A percentile compares a stretch with the other conserved stretches of the same genome.
Conservation (phyloP, 2,113 vertebrate species). For the Holacanthus passer region DNA sequence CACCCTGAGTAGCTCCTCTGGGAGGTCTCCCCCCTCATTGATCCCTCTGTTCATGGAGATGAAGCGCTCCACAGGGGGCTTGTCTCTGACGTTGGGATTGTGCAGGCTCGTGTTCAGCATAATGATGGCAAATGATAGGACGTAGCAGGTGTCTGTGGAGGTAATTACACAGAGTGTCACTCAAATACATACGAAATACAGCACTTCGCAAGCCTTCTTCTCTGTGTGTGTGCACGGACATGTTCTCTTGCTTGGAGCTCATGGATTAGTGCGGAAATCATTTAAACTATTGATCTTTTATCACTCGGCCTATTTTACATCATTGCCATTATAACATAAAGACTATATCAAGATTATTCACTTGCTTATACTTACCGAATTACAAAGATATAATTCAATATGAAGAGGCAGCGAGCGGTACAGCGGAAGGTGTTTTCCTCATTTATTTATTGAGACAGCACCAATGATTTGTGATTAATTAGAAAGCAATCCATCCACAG, state of each 20-base stretch:
- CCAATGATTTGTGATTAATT: conserved; percentile 22
- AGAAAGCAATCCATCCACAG: conserved; percentile 27
- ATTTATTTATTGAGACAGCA: neutral
- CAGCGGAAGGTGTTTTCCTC: neutral
- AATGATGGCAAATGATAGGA: conserved; percentile 96
- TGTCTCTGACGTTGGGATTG: conserved; percentile 98
- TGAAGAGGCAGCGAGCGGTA: neutral
- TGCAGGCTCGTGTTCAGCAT: conserved; percentile 99
- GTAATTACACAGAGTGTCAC: conserved; percentile 49
- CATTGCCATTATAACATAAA: neutral
- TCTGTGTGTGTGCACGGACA: neutral
- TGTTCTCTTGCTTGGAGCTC: neutral
- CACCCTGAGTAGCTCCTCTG: conserved; percentile 96
- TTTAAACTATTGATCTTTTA: neutral
- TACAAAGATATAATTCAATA: neutral
- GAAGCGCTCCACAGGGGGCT: conserved; percentile 97
- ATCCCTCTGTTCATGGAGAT: conserved; percentile 99
- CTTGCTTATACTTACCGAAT: no score
- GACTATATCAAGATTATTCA: neutral
- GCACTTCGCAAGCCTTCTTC: neutral
- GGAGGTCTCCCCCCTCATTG: conserved; percentile 97
- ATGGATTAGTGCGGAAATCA: neutral
- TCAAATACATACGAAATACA: neutral
- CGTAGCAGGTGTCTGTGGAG: conserved; percentile 94
- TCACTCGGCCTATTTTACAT: neutral